Conservation (phyloP, 1,140 invertebrate species). For the Ips typographus region DNA sequence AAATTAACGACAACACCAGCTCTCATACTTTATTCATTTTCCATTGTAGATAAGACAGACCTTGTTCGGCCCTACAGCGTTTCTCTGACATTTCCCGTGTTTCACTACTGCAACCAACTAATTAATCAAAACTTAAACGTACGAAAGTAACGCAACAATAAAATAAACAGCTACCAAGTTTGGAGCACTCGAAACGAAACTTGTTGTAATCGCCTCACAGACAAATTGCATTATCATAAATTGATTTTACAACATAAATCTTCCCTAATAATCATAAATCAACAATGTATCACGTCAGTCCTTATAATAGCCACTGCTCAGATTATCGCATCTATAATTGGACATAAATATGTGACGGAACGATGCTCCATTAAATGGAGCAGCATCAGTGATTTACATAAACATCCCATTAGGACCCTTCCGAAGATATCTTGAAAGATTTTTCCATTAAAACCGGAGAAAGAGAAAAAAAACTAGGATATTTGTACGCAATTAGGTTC, state of each 20-base stretch:
- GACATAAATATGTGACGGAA: background rate
- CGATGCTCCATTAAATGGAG: background rate
- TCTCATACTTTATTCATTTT: too few relatives aligned
- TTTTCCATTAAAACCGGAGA: background rate
- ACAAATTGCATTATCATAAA: background rate
- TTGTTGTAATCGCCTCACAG: background rate
- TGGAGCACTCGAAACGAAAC: background rate
- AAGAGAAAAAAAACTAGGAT: background rate
- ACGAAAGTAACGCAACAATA: too few relatives aligned
- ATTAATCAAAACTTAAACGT: background rate
- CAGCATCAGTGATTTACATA: background rate
- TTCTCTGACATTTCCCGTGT: background rate
- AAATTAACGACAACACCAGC: too few relatives aligned
- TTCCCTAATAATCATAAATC: slow-evolving; percentile 1
- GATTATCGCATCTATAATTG: background rate
- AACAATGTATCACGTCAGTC: background rate
- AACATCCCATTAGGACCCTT: background rate
- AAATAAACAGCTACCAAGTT: too few relatives aligned
- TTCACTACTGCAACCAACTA: background rate
- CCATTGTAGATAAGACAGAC: background rate
- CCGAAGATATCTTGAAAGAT: background rate
- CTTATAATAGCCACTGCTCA: background rate
- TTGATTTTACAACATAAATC: slow-evolving; percentile 5
- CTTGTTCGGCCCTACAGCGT: background rate
- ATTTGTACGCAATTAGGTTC: too few relatives aligned